Evolutionary conservation across 2,797 vertebrate genomes (phyloP), one percentile per base, ranked within the genome.

Genomic region (Phrynocephalus guinanensis): DNA sequence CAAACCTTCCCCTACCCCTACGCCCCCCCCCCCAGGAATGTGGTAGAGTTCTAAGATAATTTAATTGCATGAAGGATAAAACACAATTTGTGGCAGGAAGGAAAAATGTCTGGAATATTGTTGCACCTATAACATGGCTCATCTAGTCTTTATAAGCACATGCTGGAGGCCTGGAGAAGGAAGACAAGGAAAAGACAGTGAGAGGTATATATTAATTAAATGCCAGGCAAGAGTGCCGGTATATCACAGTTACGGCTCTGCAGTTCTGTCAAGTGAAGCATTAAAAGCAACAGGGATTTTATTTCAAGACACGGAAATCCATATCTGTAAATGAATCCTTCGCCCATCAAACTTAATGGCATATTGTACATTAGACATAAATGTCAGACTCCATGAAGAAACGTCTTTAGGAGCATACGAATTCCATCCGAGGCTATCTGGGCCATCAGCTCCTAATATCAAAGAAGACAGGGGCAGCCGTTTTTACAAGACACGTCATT

Each of bases 261-360:
- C 22, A 82, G 82, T 77, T 87, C 86, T 77, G 63, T 70, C 48
- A 82, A 89, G 72, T 7, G 63, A 85, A 87, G 72, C 82, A 77
- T 60, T 87, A 77, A 87, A 87, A 82, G 16, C 63, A 81, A 28
- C 60, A 70, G 66, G 28, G 76, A 75, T 81, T 87, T 75, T 82
- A 88, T 85, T 68, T 77, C 83, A 63, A 86, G 86, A 84, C 76
- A 83, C 11, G 24, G 78, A 80, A 86, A 83, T 10, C 78, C n/a
- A 4, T 60, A 68, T 83, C 68, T 3, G 50, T 87, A 82, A 84
- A 87, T 33, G 68, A 78, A 87, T 78, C n/a, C 38, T 90, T 84
- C 9, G 52, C 50, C 67, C 82, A 70, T 86, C 77, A 90, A 85
- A 48, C 85, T 81, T 90, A 87, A 90, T 38, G 82, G 78, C 86